phyloP scores from a whole-genome alignment of 2,888 invertebrate species.

The Abrostola triplasia region DNA sequence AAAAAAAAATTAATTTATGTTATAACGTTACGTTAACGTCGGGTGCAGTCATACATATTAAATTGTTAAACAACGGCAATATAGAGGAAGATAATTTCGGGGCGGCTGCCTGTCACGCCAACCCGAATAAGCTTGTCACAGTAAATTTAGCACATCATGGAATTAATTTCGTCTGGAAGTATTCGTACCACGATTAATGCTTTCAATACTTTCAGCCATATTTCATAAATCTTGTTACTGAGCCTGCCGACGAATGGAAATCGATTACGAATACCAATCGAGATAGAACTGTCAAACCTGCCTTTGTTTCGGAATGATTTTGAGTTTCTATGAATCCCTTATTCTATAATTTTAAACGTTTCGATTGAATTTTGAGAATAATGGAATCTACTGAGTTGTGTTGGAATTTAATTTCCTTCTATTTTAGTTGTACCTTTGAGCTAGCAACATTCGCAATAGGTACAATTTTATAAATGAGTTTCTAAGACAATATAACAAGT shows the following conservation, averaged over 20 bases:
- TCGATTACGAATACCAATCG: conserved; percentile 22
- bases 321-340: not conserved
- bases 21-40: conserved; percentile 13
- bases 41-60: conserved; percentile 43
- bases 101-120: conserved; percentile 48
- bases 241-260: conserved; percentile 27
- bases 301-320: not conserved
- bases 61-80: conserved; percentile 47
- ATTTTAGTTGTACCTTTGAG: not conserved
- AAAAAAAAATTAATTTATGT: conserved; percentile 24
- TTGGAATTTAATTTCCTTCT: not conserved
- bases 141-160: conserved; percentile 42
- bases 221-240: conserved; percentile 20
- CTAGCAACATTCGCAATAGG: too few relatives aligned
- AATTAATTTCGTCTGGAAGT: conserved; percentile 43
- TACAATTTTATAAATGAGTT: not conserved
- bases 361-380: conserved; percentile 8
- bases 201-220: conserved; percentile 19
- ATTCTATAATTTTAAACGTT: not conserved
- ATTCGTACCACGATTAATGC: conserved; percentile 26
- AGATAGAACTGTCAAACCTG: conserved; percentile 14
- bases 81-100: conserved; percentile 38
- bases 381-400: not conserved
- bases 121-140: conserved; percentile 59
- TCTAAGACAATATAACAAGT: too few relatives aligned